phyloP scores from a whole-genome alignment of 2,888 invertebrate genomes.

The Pseudolycoriella hygida region DNA sequence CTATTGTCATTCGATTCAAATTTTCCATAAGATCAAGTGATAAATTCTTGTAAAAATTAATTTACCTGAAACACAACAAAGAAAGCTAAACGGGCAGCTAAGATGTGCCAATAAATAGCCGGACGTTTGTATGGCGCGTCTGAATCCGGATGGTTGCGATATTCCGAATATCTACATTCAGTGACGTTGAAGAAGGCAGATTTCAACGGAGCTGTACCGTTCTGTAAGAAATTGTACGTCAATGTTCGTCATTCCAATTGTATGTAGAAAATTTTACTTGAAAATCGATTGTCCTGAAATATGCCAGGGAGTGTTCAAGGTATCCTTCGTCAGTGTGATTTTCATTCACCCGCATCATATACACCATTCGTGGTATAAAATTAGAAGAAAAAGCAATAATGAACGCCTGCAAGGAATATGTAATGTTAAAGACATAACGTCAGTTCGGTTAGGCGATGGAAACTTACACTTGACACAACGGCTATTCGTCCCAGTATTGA shows the following conservation, averaged over 20 bases:
- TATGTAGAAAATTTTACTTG: constrained; percentile 13
- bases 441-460: constrained; percentile 3
- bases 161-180: constrained; percentile 48
- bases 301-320: constrained; percentile 47
- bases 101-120: constrained; percentile 52
- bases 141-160: constrained; percentile 38
- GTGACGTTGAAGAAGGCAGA: constrained; percentile 23
- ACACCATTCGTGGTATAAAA: constrained; percentile 62
- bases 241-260: background rate
- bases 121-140: constrained; percentile 39
- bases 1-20: too few species aligned
- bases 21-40: too few species aligned
- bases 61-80: constrained; percentile 50
- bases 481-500: constrained; percentile 55
- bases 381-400: constrained; percentile 75
- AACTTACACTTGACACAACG: constrained; percentile 62
- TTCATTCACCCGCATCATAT: constrained; percentile 27
- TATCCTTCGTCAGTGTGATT: constrained; percentile 40
- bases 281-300: constrained; percentile 46
- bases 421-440: too few species aligned
- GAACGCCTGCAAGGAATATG: constrained; percentile 38
- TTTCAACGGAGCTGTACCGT: constrained; percentile 20
- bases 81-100: constrained; percentile 55
- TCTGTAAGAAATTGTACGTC: constrained; percentile 8
- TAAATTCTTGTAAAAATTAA: too few species aligned